Base-by-base conservation (phyloP, 1,140 invertebrate species). In the Cydia pomonella region DNA sequence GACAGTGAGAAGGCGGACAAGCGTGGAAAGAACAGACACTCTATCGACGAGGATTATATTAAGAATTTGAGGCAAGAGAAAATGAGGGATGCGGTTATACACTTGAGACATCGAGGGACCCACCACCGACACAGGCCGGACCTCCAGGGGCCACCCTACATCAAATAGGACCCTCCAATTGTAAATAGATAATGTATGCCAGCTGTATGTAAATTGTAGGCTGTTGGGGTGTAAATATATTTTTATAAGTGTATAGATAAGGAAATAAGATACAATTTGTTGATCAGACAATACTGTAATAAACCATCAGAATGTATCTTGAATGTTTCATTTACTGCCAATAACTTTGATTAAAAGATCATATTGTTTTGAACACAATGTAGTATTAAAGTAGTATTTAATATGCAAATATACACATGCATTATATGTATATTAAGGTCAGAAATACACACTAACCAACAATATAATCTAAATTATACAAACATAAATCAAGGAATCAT, bases 201-300 rank as follows among this genome's bases (percentile, higher is more conserved):
- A 59, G 59, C 73, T 47, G 72, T 50, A 76, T 78, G 74, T 84
- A 82, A 84, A 80, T 82, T 74, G 76, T 82, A 84, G 64, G 72
- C 73, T 53, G 50, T 59, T 59, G 75, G 73, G 80, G 74, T 90
- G 88, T 91, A 88, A 86, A 89, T 91, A 91, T 87, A 86, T 86
- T 85, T 87, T 88, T 84, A 72, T 86, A 86, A 86, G 80, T 90
- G 87, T 90, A 89, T 82, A 90, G 83, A 85, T 18, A 69, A 72
- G 78, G 81, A 73, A 63, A 79, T 84, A 82, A 82, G 82, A 84
- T 82, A 82, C 80, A 86, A 75, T 86, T 88, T 84, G 85, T 89
- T 89, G 88, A 89, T 83, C 84, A 85, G 87, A 91, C 89, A 91
- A 89, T 91, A 90, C 84, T 86, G 86, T 74, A 89, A 87, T 86